Evolutionary conservation across 2,888 invertebrate species (phyloP).

Genomic region (Alentia gelatinosa): DNA sequence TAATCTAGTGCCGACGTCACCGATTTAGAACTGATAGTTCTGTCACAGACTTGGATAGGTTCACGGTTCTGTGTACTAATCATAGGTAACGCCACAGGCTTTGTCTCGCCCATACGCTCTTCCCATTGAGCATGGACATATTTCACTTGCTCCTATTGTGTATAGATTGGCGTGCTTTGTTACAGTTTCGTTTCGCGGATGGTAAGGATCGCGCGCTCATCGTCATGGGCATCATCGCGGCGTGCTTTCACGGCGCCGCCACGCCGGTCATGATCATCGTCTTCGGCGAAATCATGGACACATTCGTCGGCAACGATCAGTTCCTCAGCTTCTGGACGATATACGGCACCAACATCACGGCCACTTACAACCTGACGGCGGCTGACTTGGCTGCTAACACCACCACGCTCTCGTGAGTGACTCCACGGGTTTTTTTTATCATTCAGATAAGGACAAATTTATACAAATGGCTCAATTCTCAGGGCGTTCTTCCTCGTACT

Average conservation of each 20-base stretch:
- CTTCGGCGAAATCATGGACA: constrained; percentile 78
- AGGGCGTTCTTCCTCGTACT: no score
- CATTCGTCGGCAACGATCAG: constrained; percentile 69
- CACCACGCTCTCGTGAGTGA: not conserved
- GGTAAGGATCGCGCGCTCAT: constrained; percentile 74
- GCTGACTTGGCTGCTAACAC: not conserved
- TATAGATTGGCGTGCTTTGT: not conserved
- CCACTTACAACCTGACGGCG: not conserved
- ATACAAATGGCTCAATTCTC: no score
- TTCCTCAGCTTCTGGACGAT: not conserved
- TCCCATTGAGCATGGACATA: not conserved
- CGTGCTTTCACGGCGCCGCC: constrained; percentile 73
- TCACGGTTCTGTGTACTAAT: not conserved
- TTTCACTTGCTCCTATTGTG: not conserved
- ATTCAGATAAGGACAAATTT: no score
- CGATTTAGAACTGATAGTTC: not conserved
- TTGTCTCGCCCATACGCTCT: not conserved
- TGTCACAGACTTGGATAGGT: not conserved
- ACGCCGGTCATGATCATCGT: constrained; percentile 79
- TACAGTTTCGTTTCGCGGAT: constrained; percentile 78
- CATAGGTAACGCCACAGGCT: not conserved
- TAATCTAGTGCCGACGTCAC: not conserved
- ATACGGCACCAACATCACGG: constrained; percentile 20
- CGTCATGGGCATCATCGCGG: constrained; percentile 73
- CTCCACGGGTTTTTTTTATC: no score